Percentiles rank a stretch among this genome's conserved stretches.
These are phyloP conservation scores for Saiga tatarica DNA, from an alignment of 2,113 vertebrate species.

Conservation along the genomic window DNA sequence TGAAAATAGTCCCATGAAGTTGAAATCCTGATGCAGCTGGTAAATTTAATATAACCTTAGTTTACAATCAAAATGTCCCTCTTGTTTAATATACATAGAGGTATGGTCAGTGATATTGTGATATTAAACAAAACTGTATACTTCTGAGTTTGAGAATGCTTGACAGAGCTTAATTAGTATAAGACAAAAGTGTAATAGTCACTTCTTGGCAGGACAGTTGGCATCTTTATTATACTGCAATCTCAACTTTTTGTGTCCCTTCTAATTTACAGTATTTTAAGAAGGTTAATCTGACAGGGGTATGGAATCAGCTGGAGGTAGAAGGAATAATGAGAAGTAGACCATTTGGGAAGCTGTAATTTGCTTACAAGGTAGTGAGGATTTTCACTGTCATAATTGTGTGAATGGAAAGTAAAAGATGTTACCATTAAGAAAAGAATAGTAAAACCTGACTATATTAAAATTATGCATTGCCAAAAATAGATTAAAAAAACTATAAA, in stretches of 20 bases:
- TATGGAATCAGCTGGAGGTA: background rate
- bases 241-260: background rate
- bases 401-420: background rate
- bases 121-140: background rate
- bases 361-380: background rate
- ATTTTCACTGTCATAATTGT: background rate
- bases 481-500: background rate
- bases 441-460: background rate
- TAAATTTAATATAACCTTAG: background rate
- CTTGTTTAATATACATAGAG: slow-evolving; percentile 3
- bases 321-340: background rate
- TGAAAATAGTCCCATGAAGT: background rate
- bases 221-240: background rate
- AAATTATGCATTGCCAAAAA: background rate
- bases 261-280: background rate
- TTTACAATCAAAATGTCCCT: slow-evolving; percentile 9
- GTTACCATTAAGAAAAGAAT: background rate
- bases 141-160: background rate
- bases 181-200: background rate
- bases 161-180: background rate
- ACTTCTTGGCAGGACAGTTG: background rate
- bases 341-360: background rate
- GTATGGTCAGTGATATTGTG: background rate
- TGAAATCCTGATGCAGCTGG: background rate
- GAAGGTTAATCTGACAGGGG: background rate